A percentile compares a stretch with the other conserved stretches of the same genome.
These are phyloP conservation scores for Prosopocoilus inquinatus DNA, from an alignment of 2,888 invertebrate species.

Conservation along the genomic window DNA sequence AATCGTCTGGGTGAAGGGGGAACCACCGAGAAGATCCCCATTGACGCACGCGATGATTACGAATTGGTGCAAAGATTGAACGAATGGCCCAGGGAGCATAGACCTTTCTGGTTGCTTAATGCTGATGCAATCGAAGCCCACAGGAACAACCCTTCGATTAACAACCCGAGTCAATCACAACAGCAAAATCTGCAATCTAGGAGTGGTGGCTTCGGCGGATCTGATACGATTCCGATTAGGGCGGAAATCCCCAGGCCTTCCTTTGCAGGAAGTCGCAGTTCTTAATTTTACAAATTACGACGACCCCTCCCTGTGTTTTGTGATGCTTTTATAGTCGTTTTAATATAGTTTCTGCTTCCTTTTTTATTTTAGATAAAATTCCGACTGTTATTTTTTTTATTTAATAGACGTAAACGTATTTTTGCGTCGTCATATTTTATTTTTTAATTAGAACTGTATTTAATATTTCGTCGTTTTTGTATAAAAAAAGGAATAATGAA, in stretches of 20 bases:
- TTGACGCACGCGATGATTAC: conserved; percentile 66
- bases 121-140: conserved; percentile 64
- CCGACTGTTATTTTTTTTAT: too few species aligned
- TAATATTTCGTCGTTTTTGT: too few species aligned
- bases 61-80: conserved; percentile 62
- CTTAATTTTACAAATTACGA: too few species aligned
- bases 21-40: conserved; percentile 55
- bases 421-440: too few species aligned
- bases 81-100: conserved; percentile 63
- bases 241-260: conserved; percentile 8
- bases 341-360: too few species aligned
- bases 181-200: conserved; percentile 7
- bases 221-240: conserved; percentile 14
- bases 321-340: too few species aligned
- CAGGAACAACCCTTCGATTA: conserved; percentile 40
- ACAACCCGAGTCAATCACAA: neutral
- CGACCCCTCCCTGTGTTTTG: too few species aligned
- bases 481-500: too few species aligned
- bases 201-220: neutral
- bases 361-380: too few species aligned
- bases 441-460: too few species aligned
- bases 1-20: conserved; percentile 57
- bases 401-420: too few species aligned
- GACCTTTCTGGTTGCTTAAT: conserved; percentile 74
- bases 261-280: conserved; percentile 13